These are phyloP conservation scores for Coboldia fuscipes DNA, from an alignment of 1,140 invertebrate genomes.

Conservation along the genomic window DNA sequence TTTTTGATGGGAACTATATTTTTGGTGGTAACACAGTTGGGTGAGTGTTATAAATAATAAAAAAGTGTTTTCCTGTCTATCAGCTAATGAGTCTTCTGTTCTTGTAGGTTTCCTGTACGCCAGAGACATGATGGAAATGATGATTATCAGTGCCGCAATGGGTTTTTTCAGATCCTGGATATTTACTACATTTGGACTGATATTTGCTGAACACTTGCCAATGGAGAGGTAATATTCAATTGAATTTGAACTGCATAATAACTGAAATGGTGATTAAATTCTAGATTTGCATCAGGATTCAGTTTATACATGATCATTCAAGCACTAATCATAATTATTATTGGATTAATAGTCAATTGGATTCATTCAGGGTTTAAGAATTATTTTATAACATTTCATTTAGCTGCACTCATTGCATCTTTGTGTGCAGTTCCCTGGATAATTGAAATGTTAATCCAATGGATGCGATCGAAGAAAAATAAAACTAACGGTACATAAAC, in stretches of 20 bases:
- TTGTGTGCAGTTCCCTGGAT: neutral
- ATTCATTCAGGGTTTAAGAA: neutral
- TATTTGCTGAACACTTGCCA: neutral
- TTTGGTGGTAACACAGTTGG: conserved; percentile 24
- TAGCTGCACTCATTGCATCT: neutral
- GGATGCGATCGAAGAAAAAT: neutral
- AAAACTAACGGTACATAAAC: too few species aligned
- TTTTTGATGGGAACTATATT: conserved; percentile 26
- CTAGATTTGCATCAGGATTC: neutral
- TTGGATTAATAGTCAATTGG: neutral
- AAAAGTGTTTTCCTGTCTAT: neutral
- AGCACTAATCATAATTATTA: neutral
- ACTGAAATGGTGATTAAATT: neutral
- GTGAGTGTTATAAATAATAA: conserved; percentile 14
- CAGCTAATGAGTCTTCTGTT: neutral
- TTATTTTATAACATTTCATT: neutral
- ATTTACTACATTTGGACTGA: neutral
- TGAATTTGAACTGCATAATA: neutral
- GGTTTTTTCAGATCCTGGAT: neutral
- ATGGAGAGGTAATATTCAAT: neutral
- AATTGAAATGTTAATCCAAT: neutral
- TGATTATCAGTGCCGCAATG: neutral
- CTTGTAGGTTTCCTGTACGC: neutral
- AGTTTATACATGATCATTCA: neutral
- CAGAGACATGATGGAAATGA: neutral